Evolutionary conservation across 2,888 invertebrate genomes (phyloP).

Genomic region (Clostera curtula): DNA sequence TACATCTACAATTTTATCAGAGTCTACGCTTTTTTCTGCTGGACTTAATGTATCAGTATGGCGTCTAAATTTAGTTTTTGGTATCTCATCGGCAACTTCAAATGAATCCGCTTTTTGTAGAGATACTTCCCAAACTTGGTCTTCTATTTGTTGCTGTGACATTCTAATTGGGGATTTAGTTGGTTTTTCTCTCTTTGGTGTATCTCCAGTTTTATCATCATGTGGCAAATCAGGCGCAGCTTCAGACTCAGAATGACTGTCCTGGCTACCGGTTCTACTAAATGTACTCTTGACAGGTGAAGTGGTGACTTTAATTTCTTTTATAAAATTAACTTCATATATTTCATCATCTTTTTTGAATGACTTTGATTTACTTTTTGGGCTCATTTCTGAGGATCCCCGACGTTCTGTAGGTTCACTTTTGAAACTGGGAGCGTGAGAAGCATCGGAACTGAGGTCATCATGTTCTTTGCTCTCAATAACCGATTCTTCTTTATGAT

Average conservation of each 20-base stretch:
- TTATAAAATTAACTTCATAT: conserved; percentile 69
- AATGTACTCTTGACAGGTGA: conserved; percentile 67
- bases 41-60: conserved; percentile 30
- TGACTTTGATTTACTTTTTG: conserved; percentile 63
- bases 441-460: conserved; percentile 64
- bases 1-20: conserved; percentile 40
- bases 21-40: conserved; percentile 38
- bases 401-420: conserved; percentile 55
- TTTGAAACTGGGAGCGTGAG: conserved; percentile 62
- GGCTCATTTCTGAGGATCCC: conserved; percentile 57
- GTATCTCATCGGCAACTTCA: conserved; percentile 46
- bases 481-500: conserved; percentile 63
- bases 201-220: conserved; percentile 54
- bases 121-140: conserved; percentile 65
- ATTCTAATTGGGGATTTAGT: conserved; percentile 59
- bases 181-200: conserved; percentile 52
- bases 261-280: conserved; percentile 72
- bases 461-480: conserved; percentile 69
- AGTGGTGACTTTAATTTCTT: conserved; percentile 70
- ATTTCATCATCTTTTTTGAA: conserved; percentile 68
- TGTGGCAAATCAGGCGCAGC: conserved; percentile 67
- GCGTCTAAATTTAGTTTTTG: conserved; percentile 30
- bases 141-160: conserved; percentile 59
- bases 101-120: conserved; percentile 55
- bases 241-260: conserved; percentile 74